Conservation (phyloP, 2,113 vertebrate genomes). For the Etia nguti region DNA sequence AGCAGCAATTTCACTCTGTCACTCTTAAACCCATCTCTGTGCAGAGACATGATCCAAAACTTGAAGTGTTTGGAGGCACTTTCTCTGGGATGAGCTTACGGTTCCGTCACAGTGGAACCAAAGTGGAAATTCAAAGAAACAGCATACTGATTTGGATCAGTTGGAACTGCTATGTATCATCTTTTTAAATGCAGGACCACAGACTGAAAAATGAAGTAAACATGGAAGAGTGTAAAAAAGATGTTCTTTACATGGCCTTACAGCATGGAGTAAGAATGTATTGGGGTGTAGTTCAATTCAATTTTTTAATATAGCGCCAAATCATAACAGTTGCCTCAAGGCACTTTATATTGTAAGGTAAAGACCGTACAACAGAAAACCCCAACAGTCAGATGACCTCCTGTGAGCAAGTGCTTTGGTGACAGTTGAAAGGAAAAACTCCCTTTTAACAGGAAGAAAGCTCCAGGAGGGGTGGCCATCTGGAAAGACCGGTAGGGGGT, state of each 20-base stretch:
- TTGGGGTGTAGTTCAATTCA: not conserved
- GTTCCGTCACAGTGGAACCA: not conserved
- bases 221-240: not conserved
- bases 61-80: not conserved
- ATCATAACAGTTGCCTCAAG: not conserved
- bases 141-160: fast-evolving
- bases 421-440: not conserved
- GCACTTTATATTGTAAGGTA: not conserved
- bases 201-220: not conserved
- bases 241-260: not conserved
- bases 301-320: not conserved
- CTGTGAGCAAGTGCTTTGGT: not conserved
- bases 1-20: not conserved
- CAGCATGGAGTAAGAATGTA: fast-evolving
- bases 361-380: not conserved
- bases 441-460: not conserved
- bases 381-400: not conserved
- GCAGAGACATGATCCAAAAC: not conserved
- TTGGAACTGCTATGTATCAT: not conserved
- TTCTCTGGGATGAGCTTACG: not conserved
- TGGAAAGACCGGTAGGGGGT: not conserved
- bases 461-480: not conserved
- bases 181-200: fast-evolving
- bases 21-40: not conserved
- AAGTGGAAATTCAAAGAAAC: not conserved